Conservation (phyloP, 1,140 invertebrate species). For the Atta colombica region DNA sequence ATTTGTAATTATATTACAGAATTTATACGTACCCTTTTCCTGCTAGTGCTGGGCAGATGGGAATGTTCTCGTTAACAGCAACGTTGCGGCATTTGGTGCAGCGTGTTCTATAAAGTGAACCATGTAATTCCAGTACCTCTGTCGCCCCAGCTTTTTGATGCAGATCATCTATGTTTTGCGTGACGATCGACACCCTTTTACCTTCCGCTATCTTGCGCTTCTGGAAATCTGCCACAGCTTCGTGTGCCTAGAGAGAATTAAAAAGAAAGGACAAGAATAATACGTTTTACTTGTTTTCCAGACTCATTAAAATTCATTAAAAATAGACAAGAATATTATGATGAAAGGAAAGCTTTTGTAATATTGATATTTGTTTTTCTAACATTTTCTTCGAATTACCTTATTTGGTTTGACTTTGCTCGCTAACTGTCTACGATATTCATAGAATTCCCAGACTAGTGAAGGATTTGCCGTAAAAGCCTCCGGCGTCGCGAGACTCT, state of each 20-base stretch:
- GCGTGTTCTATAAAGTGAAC: slow-evolving; percentile 93
- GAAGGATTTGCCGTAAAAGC: slow-evolving; percentile 90
- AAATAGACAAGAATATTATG: neutral
- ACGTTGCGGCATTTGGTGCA: slow-evolving; percentile 93
- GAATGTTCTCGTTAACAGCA: slow-evolving; percentile 91
- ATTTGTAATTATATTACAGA: neutral
- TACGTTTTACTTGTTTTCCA: neutral
- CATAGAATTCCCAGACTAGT: slow-evolving; percentile 94
- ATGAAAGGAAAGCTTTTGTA: neutral
- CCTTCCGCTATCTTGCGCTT: slow-evolving; percentile 88
- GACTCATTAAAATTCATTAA: neutral
- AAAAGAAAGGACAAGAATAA: neutral
- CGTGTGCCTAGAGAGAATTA: slow-evolving; percentile 89
- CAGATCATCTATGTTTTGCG: slow-evolving; percentile 97
- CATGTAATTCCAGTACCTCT: slow-evolving; percentile 96
- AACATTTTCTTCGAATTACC: slow-evolving; percentile 82
- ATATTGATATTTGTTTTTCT: neutral
- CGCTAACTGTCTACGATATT: slow-evolving; percentile 91
- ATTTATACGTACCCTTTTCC: slow-evolving; percentile 79
- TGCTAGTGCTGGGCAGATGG: slow-evolving; percentile 92
- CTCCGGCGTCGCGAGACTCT: slow-evolving; percentile 89
- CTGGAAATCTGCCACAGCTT: slow-evolving; percentile 93
- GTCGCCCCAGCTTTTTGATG: slow-evolving; percentile 94
- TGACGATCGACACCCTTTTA: slow-evolving; percentile 91
- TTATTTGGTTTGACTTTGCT: slow-evolving; percentile 89